Evolutionary conservation across 2,888 invertebrate genomes (phyloP), one percentile per base, ranked within the genome.

Genomic region (Polydrusus cervinus): DNA sequence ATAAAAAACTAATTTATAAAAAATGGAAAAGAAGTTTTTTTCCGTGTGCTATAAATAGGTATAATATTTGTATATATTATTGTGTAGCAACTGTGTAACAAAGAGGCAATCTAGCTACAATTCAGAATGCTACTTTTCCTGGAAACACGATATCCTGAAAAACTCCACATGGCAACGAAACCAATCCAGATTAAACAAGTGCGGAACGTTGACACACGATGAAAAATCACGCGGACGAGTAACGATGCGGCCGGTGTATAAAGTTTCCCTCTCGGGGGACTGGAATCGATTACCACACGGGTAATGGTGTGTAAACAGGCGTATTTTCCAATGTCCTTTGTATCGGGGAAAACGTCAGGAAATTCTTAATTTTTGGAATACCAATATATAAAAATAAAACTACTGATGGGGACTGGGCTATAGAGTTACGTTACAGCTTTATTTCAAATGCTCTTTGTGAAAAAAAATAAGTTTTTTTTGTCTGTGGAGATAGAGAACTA

Each of bases 301-400:
- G 49, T 72, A 67, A 66, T 72, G 67, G 72, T 66, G 60, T 72
- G 72, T 67, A 72, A 66, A 72, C 72, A 66, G 45, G 20, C 51
- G 57, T 49, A 71, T 71, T 65, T 70, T 65, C 64, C 64, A 45
- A 64, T 71, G 51, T 65, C 71, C 45, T 55, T n/a, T 45, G 55
- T 51, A 66, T 51, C 38, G 18, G 38, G 38, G 49, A 66, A 51
- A 66, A 51, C 38, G 51, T 51, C 65, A 66, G 18, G 14, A 51
- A 49, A 66, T 38, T 13, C 51, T 49, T 38, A 14, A 64, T n/a
- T 25, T 47, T 64, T 30, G 25, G 34, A 34, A 8, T 34, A n/a
- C n/a, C n/a, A 34, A 34, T 9, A 34, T 3, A 34, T 9, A 34
- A 25, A 25, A 1, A 5, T 25, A 5, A 25, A 25, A 25, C 25